Conservation (phyloP, 2,888 invertebrate genomes). For the Cactoblastis cactorum region DNA sequence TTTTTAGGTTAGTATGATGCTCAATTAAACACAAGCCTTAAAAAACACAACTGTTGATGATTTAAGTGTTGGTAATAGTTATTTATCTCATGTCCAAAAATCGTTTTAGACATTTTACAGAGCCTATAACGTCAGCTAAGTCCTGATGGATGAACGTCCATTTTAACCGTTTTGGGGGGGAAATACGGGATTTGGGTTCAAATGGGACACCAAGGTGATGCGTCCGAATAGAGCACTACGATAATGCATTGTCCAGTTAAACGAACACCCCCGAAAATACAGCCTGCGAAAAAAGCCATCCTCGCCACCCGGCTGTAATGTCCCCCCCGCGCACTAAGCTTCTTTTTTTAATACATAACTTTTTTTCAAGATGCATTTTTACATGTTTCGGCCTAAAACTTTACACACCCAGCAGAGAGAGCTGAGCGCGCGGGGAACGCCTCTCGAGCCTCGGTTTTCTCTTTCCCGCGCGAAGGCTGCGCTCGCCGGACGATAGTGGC, state of each 20-base stretch:
- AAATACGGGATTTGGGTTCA: slow-evolving; percentile 41
- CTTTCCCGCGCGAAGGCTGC: slow-evolving; percentile 45
- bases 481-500: slow-evolving; percentile 69
- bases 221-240: slow-evolving; percentile 54
- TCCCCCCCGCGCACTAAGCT: slow-evolving; percentile 76
- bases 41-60: too few species aligned
- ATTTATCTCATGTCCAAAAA: background rate
- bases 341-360: slow-evolving; percentile 80
- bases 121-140: background rate
- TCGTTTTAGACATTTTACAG: background rate
- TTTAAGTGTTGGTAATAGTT: too few species aligned
- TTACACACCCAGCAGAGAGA: slow-evolving; percentile 74
- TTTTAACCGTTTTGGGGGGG: slow-evolving; percentile 3
- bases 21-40: too few species aligned
- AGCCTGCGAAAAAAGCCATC: slow-evolving; percentile 76
- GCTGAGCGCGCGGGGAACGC: slow-evolving; percentile 66
- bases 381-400: slow-evolving; percentile 80
- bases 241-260: slow-evolving; percentile 77
- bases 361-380: slow-evolving; percentile 80
- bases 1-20: too few species aligned
- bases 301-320: slow-evolving; percentile 72
- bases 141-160: background rate
- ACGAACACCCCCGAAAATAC: slow-evolving; percentile 75
- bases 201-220: slow-evolving; percentile 69
- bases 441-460: slow-evolving; percentile 63